Base-by-base conservation (phyloP, 2,113 vertebrate genomes). In the Athene noctua region DNA sequence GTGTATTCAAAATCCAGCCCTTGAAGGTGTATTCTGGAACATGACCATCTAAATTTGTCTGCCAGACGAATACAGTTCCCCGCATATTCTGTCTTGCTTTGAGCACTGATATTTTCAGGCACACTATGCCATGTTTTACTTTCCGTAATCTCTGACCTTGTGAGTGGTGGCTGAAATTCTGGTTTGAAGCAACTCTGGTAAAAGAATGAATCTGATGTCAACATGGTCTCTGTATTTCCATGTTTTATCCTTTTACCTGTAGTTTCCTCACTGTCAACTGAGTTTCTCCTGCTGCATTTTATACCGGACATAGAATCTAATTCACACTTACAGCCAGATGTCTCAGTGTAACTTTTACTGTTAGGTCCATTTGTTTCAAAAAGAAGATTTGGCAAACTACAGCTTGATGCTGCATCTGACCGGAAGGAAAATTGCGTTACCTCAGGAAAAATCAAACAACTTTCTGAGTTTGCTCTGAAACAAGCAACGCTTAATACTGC, bases 391-490 rank as follows among this genome's bases (percentile, higher is more conserved):
- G 97, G 97, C 88, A 98, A 96, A 91, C 98, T 98, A 42, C 57
- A 86, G 68, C 95, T 94, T 74, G 83, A 62, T 65, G 85, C 93
- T 92, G 67, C 77, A 92, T 88, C 84, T 91, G 95, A 59, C 80
- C 0, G 10, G 57, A 86, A 78, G 70, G 94, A 66, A 57, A 84
- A 86, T 6, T 82, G 92, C 65, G 80, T 71, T 32, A 46, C 32
- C 15, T 34, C 22, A 30, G 94, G 81, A 75, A 89, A 86, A 42
- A 81, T 47, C 94, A 98, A 92, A 92, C 42, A 87, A 78, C 89
- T 80, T 94, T 98, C 90, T 82, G 97, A 96, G 80, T 96, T 97
- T 86, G 97, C 95, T 86, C 97, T 97, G n/a, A 92, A 92, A 74
- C 51, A 78, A 51, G 79, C 57, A 95, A 81, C 30, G 9, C 3